Percentiles rank a stretch among this genome's conserved stretches.
Evolutionary conservation across 2,888 invertebrate species (phyloP).

Genomic region (Nysson spinosus): DNA sequence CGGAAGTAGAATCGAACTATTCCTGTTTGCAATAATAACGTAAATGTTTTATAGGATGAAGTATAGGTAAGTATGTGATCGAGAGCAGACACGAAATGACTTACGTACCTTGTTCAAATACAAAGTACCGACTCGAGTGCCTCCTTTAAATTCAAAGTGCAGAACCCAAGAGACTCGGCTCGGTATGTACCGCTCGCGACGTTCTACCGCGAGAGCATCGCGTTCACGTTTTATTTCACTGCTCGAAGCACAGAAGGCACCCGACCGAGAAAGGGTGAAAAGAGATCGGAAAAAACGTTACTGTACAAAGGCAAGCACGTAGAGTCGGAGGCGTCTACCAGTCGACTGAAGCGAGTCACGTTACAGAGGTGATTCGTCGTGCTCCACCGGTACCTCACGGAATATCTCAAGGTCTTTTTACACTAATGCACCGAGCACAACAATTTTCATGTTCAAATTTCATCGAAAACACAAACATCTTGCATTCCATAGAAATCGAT

Average conservation of each 20-base stretch:
- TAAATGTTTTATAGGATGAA: no score
- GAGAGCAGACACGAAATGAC: not conserved
- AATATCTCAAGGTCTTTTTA: constrained; percentile 17
- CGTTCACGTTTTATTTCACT: not conserved
- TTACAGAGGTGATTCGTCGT: constrained; percentile 29
- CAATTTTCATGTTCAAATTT: not conserved
- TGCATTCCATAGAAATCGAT: not conserved
- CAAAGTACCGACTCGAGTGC: not conserved
- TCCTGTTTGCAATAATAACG: no score
- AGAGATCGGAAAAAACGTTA: constrained; percentile 3
- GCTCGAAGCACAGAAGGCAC: not conserved
- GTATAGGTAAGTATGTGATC: no score
- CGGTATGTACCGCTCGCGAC: not conserved
- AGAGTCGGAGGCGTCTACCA: constrained; percentile 16
- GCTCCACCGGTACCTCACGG: constrained; percentile 20
- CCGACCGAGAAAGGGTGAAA: not conserved
- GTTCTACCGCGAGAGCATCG: not conserved
- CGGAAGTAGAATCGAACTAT: no score
- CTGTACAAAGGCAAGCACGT: constrained; percentile 18
- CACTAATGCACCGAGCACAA: not conserved
- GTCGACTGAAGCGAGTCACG: constrained; percentile 26
- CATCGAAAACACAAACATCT: not conserved
- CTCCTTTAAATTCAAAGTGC: not conserved
- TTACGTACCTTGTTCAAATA: not conserved
- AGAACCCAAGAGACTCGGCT: not conserved